A percentile compares a stretch with the other conserved stretches of the same genome.
Evolutionary conservation across 1,140 invertebrate species (phyloP).

Genomic region (Cataglyphis hispanica): DNA sequence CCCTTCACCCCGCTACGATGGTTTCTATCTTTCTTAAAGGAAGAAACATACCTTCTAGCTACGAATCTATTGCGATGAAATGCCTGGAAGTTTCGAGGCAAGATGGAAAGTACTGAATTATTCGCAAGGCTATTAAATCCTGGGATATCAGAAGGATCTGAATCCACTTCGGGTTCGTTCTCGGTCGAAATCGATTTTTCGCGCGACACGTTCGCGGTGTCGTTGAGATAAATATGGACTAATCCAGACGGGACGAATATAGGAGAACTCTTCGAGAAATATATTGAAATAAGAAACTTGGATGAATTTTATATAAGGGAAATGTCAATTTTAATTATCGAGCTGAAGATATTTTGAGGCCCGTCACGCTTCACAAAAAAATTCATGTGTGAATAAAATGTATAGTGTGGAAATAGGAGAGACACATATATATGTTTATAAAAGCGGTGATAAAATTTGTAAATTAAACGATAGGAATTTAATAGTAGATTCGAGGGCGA

Average conservation of each 20-base stretch:
- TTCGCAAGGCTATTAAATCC: conserved; percentile 69
- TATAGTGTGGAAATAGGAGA: not conserved
- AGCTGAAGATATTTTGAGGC: not conserved
- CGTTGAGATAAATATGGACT: not conserved
- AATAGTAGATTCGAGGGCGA: not conserved
- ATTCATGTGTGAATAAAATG: not conserved
- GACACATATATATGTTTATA: not conserved
- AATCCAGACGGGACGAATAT: not conserved
- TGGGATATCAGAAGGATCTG: conserved; percentile 40
- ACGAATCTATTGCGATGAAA: not conserved
- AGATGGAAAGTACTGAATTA: conserved; percentile 59
- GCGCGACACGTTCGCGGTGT: not conserved
- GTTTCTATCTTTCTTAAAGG: conserved; percentile 64
- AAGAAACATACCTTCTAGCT: conserved; percentile 22
- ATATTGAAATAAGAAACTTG: not conserved
- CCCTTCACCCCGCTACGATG: conserved; percentile 37
- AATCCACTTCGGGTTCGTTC: not conserved
- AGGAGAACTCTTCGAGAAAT: not conserved
- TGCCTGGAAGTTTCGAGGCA: not conserved
- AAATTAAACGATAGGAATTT: conserved; percentile 52
- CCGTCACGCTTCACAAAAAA: not conserved
- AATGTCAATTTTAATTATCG: not conserved
- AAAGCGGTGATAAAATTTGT: conserved; percentile 37
- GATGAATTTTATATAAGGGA: not conserved
- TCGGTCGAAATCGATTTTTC: conserved; percentile 41